Evolutionary conservation across 2,888 invertebrate genomes (phyloP).

Genomic region (Apamea crenata): DNA sequence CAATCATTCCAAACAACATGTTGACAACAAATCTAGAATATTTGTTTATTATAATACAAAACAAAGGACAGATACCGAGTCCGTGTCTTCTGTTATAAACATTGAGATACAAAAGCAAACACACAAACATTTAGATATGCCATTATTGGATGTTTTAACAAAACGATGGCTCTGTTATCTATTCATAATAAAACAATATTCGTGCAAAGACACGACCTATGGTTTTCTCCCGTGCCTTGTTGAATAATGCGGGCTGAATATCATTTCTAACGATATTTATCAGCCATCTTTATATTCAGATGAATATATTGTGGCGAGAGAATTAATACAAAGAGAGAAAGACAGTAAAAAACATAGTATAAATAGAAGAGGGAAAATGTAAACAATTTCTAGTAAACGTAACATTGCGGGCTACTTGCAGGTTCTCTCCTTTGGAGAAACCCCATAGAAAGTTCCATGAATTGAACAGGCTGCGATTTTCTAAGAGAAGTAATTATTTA

Average conservation of each 20-base stretch:
- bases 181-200: conserved; percentile 46
- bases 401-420: conserved; percentile 7
- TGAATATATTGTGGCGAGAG: conserved; percentile 36
- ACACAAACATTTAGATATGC: conserved; percentile 46
- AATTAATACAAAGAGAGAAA: conserved; percentile 31
- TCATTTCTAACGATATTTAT: conserved; percentile 25
- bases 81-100: conserved; percentile 61
- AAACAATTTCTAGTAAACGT: conserved; percentile 4
- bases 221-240: conserved; percentile 29
- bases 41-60: conserved; percentile 35
- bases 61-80: conserved; percentile 48
- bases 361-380: not conserved
- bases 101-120: conserved; percentile 56
- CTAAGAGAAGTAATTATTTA: not conserved
- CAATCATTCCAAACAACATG: conserved; percentile 25
- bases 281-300: conserved; percentile 7
- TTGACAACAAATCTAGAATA: conserved; percentile 35
- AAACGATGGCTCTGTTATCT: conserved; percentile 62
- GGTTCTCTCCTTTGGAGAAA: conserved; percentile 1
- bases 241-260: conserved; percentile 37
- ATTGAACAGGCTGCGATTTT: not conserved
- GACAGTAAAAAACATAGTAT: conserved; percentile 1
- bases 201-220: conserved; percentile 21
- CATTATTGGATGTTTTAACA: conserved; percentile 58
- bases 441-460: not conserved